Evolutionary conservation across 2,888 invertebrate species (phyloP), one percentile per base, ranked within the genome.

Genomic region (Microdon myrmicae): DNA sequence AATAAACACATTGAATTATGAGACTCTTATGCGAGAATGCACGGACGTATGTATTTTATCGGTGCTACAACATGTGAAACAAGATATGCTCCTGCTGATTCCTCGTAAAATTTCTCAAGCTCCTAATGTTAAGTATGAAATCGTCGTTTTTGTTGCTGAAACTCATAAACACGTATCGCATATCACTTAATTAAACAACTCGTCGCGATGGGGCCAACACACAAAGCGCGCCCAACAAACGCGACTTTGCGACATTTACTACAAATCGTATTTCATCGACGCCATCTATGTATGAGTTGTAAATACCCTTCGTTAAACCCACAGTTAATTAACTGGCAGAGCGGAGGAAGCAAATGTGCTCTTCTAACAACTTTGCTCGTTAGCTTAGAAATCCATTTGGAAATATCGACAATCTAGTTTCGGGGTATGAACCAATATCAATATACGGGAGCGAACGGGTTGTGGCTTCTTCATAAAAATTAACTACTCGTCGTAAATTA

Each of bases 401-500:
- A 12, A n/a, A 5, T 10, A 4, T 4, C 14, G 12, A 20, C n/a
- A 25, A 19, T 6, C 22, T 23, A 23, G 34, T 41, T 45, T 37
- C 16, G 13, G n/a, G n/a, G n/a, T n/a, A n/a, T n/a, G n/a, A n/a
- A 25, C 19, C 23, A 45, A 22, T 26, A 26, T 35, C 23, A 34
- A 34, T n/a, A n/a, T n/a, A n/a, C 44, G 48, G 39, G 34, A 29
- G 49, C 48, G 45, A 44, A 43, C 23, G 45, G 49, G 60, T 43
- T 60, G 35, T 55, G 22, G 38, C 16, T 39, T 44, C 51, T 29
- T 17, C 41, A 64, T 58, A 58, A 64, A 64, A 51, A 31, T 64
- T 64, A 58, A 64, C 51, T 58, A 28, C 58, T 58, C 58, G 58
- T 64, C 64, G 32, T 64, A 64, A 64, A 64, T 64, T 58, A 64